Evolutionary conservation across 2,113 vertebrate species (phyloP).

Genomic region (Acanthochromis polyacanthus): DNA sequence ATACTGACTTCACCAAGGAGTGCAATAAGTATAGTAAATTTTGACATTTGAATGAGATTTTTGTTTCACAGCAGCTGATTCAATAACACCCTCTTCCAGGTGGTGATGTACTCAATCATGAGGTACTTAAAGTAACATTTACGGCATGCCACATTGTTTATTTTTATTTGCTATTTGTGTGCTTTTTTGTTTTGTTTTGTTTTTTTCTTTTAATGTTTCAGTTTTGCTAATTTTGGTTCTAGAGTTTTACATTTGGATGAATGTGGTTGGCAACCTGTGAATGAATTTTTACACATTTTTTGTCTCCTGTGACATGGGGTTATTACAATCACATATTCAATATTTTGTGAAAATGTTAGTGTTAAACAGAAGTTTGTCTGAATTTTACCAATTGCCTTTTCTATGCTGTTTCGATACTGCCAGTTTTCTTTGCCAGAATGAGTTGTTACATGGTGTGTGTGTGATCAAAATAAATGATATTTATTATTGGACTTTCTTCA

Average conservation of each 20-base stretch:
- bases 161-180: slow-evolving; percentile 23
- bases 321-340: slow-evolving; percentile 4
- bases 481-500: slow-evolving; percentile 23
- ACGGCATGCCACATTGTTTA: slow-evolving; percentile 10
- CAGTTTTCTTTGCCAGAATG: slow-evolving; percentile 35
- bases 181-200: not conserved
- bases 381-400: slow-evolving; percentile 51
- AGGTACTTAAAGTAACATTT: slow-evolving; percentile 17
- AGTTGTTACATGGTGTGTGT: slow-evolving; percentile 55
- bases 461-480: slow-evolving; percentile 71
- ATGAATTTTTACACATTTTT: not conserved
- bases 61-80: slow-evolving; percentile 21
- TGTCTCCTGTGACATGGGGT: slow-evolving; percentile 4
- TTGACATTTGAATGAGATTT: slow-evolving; percentile 31
- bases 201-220: not conserved
- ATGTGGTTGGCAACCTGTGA: slow-evolving; percentile 1
- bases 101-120: slow-evolving; percentile 4
- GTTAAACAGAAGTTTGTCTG: not conserved
- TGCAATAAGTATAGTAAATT: slow-evolving; percentile 22
- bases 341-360: slow-evolving; percentile 29
- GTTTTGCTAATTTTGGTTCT: slow-evolving; percentile 6
- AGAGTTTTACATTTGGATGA: slow-evolving; percentile 2
- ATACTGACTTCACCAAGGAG: slow-evolving; percentile 8
- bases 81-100: not conserved
- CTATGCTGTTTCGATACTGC: slow-evolving; percentile 38